Evolutionary conservation across 2,113 vertebrate genomes (phyloP), one percentile per base, ranked within the genome.

Genomic region (Microcebus griseorufus): DNA sequence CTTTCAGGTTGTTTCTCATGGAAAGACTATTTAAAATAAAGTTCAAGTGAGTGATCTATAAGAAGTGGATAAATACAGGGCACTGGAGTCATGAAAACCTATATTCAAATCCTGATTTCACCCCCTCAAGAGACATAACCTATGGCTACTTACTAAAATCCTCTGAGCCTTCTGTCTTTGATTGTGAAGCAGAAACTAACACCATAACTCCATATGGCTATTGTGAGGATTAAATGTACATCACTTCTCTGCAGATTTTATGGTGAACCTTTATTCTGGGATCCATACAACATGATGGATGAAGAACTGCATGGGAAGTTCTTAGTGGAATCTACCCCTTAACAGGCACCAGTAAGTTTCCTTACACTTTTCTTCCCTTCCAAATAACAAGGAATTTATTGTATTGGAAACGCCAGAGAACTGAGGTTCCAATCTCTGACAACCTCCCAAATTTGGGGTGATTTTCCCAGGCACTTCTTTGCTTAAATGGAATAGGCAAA

Each of bases 401-500:
- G 34, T 34, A 82, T 16, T 93, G 34, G 75, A 37, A 93, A 84
- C 11, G 6, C 34, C 88, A 87, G 34, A 75, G 23, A 75, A 73
- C 9, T 53, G 13, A 80, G 72, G 6, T 34, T 76, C 51, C n/a
- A 37, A 32, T 92, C 65, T 90, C 27, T 89, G 29, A 23, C 78
- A 86, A 53, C 16, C 23, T 96, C 88, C 85, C 34, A 80, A 75
- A 87, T 92, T 75, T 80, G 29, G 14, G 62, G 3, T 60, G 32
- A 93, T 69, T 94, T 94, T 86, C 12, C 6, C 60, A 85, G 80
- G 48, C 45, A 84, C 13, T 67, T 79, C n/a, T 80, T 73, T 96
- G 53, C 37, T 48, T 9, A 53, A 67, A 62, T 72, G 80, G 69
- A 82, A 82, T 5, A 85, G 29, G 20, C 75, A 84, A 65, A 90